Evolutionary conservation across 2,113 vertebrate genomes (phyloP).

Genomic region (Naja naja): DNA sequence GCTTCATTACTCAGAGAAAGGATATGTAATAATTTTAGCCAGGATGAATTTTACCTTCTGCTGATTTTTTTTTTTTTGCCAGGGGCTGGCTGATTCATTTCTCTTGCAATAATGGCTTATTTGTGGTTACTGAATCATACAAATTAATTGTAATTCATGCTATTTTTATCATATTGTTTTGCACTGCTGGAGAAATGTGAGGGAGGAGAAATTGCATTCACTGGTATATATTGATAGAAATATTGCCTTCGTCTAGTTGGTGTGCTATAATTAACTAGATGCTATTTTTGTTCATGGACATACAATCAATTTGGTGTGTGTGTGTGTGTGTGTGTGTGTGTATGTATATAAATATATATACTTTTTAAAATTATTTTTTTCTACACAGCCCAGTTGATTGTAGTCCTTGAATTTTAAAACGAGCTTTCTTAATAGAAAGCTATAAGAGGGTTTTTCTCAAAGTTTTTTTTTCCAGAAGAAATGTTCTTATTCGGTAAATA

Average conservation of each 20-base stretch:
- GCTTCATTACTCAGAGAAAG: slow-evolving; percentile 36
- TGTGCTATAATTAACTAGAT: not conserved
- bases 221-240: slow-evolving; percentile 37
- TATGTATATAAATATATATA: too few species aligned
- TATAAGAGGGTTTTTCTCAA: not conserved
- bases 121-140: slow-evolving; percentile 45
- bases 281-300: slow-evolving; percentile 7
- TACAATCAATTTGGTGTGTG: not conserved
- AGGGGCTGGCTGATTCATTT: slow-evolving; percentile 52
- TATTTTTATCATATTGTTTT: slow-evolving; percentile 55
- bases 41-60: slow-evolving; percentile 42
- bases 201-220: slow-evolving; percentile 12
- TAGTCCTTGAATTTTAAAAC: not conserved
- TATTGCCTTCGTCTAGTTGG: slow-evolving; percentile 6
- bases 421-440: not conserved
- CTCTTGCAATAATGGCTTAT: slow-evolving; percentile 44
- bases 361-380: not conserved
- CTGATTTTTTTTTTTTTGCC: slow-evolving; percentile 26
- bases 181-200: slow-evolving; percentile 34
- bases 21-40: slow-evolving; percentile 2
- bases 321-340: not conserved
- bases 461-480: not conserved
- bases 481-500: not conserved
- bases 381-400: too few species aligned
- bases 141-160: slow-evolving; percentile 27